A percentile compares a stretch with the other conserved stretches of the same genome.
Evolutionary conservation across 1,140 invertebrate species (phyloP).

Genomic region (Brachionus rotundiformis): DNA sequence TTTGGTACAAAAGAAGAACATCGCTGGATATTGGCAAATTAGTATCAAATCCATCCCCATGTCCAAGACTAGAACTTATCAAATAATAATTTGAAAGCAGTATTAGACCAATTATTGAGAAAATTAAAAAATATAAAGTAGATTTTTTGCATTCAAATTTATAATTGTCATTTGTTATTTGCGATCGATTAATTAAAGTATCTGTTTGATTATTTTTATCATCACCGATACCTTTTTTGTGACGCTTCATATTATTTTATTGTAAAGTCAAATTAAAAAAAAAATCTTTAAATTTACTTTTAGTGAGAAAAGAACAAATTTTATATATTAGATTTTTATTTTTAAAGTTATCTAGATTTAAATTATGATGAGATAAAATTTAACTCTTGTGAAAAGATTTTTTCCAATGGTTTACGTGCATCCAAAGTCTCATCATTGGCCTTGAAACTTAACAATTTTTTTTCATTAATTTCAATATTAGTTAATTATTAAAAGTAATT

Average conservation of each 20-base stretch:
- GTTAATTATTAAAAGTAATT: too few species aligned
- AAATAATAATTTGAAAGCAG: background rate
- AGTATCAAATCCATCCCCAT: background rate
- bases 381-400: too few species aligned
- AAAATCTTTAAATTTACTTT: background rate
- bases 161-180: background rate
- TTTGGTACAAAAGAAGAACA: constrained; percentile 20
- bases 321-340: too few species aligned
- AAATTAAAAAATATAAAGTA: background rate
- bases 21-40: background rate
- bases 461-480: too few species aligned
- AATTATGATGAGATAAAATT: background rate
- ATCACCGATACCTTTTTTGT: constrained; percentile 31
- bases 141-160: constrained; percentile 4
- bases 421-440: too few species aligned
- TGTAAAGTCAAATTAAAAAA: too few species aligned
- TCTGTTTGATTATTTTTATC: background rate
- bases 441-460: too few species aligned
- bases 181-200: background rate
- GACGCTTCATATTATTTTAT: constrained; percentile 5
- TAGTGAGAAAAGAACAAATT: background rate
- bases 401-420: too few species aligned
- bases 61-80: background rate
- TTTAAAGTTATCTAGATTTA: too few species aligned
- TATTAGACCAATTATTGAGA: background rate